Base-by-base conservation (phyloP, 2,888 invertebrate genomes). In the Amblyteles armatorius region DNA sequence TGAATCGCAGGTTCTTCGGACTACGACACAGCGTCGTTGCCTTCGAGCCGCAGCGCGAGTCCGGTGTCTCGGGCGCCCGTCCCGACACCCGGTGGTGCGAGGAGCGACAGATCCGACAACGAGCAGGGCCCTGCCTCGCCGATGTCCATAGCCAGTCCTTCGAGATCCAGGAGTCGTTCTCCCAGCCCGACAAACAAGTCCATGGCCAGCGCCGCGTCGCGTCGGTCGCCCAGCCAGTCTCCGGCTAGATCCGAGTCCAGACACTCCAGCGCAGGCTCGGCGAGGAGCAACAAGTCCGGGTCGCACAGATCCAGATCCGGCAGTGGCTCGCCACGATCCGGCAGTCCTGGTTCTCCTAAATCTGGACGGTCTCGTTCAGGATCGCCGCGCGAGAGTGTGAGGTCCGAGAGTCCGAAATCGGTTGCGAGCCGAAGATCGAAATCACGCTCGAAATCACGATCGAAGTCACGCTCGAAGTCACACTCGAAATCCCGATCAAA, bases 1-100 rank as follows among this genome's bases (percentile, higher is more conserved):
- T 72, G 22, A 72, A 82, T 63, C 13, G 3, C 67, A 93, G 94
- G 94, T 77, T 94, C 95, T 74, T 94, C 95, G 5, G 95, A 94
- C 13, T 95, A 95, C 0, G 95, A 95, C 50, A 94, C 94, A 2
- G 94, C 91, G 4, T 92, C 93, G 0, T 91, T 92, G 7, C 90
- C 90, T 76, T 93, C 93, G 13, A 94, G 94, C 88, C 92, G 94
- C 11, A 95, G 94, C 86, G 92, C 89, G 3, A 94, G 94, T 87
- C 94, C 94, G n/a, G 89, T 88, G 6, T 92, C 94, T 33, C 93
- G 44, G 3, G 16, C 13, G 5, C 44, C 44, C 0, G 44, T 48
- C 11, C 94, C 94, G 40, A 94, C 94, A 16, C 94, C 94, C 13
- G 94, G 94, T 13, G 92, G 88, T 11, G 87, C 88, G 2, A 84